Base-by-base conservation (phyloP, 2,113 vertebrate genomes). In the Prochilodus magdalenae region DNA sequence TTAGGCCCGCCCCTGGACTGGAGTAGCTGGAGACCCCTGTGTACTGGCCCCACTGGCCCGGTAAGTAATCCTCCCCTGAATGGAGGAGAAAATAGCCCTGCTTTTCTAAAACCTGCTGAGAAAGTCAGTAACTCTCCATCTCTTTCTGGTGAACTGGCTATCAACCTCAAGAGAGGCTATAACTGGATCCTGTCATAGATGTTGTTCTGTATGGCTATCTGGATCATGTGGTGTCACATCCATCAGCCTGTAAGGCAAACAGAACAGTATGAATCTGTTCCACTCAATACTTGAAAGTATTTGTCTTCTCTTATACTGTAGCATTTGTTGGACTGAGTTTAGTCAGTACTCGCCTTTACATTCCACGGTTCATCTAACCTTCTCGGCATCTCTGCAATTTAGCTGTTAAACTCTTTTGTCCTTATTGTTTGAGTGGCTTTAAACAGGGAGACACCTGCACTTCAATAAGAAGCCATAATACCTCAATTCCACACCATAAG, bases 371-470 rank as follows among this genome's bases (percentile, higher is more conserved):
- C 65, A 79, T 79, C 49, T 8, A 57, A 69, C 57, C 51, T 5
- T 78, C 47, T 12, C 26, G n/a, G 2, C 26, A n/a, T 3, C 63
- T 69, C 49, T n/a, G 47, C 18, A 22, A 5, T 47, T 74, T 27
- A 66, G 60, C 60, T 12, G n/a, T 81, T 74, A 57, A 16, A 40
- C 47, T 74, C 62, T 67, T 36, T 81, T 81, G 72, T 81, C 47
- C 24, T 55, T 55, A 74, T 78, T 85, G 83, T 84, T 53, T 71
- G 18, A 44, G 26, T 59, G 22, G 27, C 29, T 47, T 40, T 70
- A 75, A 80, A 79, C 47, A 63, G 60, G 29, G 29, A 83, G 77
- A 75, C 76, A 86, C 77, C 66, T 80, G 76, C 47, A n/a, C 57
- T 75, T 33, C 24, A 16, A n/a, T 40, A 44, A 49, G 15, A 77